A percentile compares a stretch with the other conserved stretches of the same genome.
Conservation (phyloP, 2,113 vertebrate genomes). For the Chloropsis cyanopogon region DNA sequence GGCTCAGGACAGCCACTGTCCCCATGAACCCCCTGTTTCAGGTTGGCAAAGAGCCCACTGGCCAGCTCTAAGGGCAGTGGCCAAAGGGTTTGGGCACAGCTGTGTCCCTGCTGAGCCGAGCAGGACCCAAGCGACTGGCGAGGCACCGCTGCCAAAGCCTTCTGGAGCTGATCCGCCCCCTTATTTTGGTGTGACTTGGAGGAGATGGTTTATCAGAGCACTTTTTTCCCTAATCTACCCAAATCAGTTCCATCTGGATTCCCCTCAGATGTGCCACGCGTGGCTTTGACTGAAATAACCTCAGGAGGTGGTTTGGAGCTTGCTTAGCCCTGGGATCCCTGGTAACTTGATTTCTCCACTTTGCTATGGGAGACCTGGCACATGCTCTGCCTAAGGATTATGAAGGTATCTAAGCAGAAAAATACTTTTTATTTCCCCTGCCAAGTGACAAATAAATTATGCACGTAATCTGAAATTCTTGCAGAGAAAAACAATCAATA, state of each 20-base stretch:
- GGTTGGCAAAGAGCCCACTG: not conserved
- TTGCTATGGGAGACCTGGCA: conserved; percentile 13
- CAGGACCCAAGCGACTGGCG: fast-evolving
- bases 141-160: not conserved
- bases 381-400: not conserved
- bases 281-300: not conserved
- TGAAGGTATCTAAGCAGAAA: not conserved
- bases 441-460: not conserved
- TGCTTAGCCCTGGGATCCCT: not conserved
- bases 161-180: fast-evolving
- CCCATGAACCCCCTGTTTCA: fast-evolving
- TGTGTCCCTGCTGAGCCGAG: not conserved
- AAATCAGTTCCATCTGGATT: not conserved
- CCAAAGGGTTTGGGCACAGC: not conserved
- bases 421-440: not conserved
- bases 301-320: not conserved
- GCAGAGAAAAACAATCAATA: not conserved
- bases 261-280: not conserved
- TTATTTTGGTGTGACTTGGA: not conserved
- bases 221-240: not conserved
- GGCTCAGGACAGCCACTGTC: not conserved
- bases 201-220: not conserved
- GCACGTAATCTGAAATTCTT: not conserved
- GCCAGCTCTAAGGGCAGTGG: not conserved
- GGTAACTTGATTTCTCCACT: not conserved